Base-by-base conservation (phyloP, 2,888 invertebrate species). In the Philopedon plagiatum region DNA sequence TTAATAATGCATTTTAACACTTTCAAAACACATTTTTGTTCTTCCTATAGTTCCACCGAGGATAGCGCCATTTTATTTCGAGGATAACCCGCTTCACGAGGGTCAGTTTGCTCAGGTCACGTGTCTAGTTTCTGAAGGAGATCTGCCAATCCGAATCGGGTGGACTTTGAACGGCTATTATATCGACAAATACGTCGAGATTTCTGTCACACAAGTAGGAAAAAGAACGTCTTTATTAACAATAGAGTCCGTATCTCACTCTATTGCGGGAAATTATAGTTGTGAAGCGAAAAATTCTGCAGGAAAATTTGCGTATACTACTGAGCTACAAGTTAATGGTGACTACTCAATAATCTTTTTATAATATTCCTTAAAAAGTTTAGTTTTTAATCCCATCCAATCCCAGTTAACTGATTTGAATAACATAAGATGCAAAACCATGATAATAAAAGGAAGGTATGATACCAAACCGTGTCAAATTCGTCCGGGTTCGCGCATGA, bases 51-150 rank as follows among this genome's bases (percentile, higher is more conserved):
- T 94, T 86, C 89, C 91, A 81, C 94, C 94, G 77, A 91, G 93
- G 88, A 91, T 94, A 81, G 90, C 91, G 80, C 91, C 92, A 75
- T 94, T 94, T 82, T 89, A 90, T 81, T 94, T 94, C 83, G 93
- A 93, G 78, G 92, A 92, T 75, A 92, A 92, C 79, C 89, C 91
- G 62, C 87, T 90, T 58, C 83, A 85, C 74, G 79, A 82, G 37
- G 83, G 82, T 15, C 82, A 82, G 63, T 83, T 82, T 69, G 81
- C 81, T 29, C 83, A 83, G 76, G 78, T 85, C 15, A 89, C 89
- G 64, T 93, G 93, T 83, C 89, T 91, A 76, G 90, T 90, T 60
- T 89, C 90, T 62, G 90, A 91, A 84, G 93, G 94, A 73, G 94
- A 94, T 85, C 86, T 91, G 75, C 94, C 94, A 60, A 87, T 94